Evolutionary conservation across 2,888 invertebrate genomes (phyloP).

Genomic region (Tachina lurida): DNA sequence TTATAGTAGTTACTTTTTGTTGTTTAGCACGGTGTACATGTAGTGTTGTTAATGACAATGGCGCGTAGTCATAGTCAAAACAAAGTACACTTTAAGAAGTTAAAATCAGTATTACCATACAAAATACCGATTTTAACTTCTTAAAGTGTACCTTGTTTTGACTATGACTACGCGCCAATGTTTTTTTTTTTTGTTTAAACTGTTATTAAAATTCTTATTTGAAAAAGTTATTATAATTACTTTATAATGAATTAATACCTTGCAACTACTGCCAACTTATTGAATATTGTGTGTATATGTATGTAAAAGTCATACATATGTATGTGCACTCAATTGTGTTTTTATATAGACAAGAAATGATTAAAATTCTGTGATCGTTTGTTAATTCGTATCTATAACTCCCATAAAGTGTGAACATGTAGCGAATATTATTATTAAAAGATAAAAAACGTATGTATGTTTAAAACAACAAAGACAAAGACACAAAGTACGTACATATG

Average conservation of each 20-base stretch:
- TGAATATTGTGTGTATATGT: background rate
- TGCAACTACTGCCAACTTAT: constrained; percentile 1
- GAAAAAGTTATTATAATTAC: background rate
- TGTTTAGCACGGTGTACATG: no score
- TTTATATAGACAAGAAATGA: constrained; percentile 51
- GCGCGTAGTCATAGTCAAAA: no score
- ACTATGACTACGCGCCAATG: no score
- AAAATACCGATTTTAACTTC: no score
- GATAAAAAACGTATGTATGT: constrained; percentile 35
- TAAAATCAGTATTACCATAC: no score
- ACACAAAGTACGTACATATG: constrained; percentile 11
- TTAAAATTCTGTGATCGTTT: constrained; percentile 67
- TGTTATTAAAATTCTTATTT: background rate
- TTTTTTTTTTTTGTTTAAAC: no score
- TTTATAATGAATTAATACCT: constrained; percentile 24
- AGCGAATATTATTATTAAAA: constrained; percentile 49
- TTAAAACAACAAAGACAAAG: constrained; percentile 30
- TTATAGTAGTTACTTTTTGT: no score
- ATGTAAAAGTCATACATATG: background rate
- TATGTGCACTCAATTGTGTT: constrained; percentile 17
- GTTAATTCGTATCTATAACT: constrained; percentile 63
- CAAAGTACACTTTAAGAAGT: no score
- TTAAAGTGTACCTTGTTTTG: no score
- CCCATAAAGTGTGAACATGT: constrained; percentile 65
- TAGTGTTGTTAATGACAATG: no score